Evolutionary conservation across 2,888 invertebrate species (phyloP), one percentile per base, ranked within the genome.

Genomic region (Chesias legatella): DNA sequence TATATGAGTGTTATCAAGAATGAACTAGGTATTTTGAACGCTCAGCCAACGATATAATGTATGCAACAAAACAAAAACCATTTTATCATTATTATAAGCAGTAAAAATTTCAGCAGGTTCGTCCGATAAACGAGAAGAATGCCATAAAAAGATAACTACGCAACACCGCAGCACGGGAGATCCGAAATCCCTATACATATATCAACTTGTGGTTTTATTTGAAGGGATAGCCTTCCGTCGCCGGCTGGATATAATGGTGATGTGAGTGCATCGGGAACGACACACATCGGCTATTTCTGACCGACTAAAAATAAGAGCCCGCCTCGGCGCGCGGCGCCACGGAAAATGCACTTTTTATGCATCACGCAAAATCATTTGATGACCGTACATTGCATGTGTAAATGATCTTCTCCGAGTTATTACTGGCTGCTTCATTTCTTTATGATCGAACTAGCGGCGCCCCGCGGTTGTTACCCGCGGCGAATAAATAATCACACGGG

Each of bases 271-370:
- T 65, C 56, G 57, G 59, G 61, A 58, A 55, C 73, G 74, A 63
- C 75, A 76, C 68, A 74, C 60, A 72, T 73, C 54, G 53, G 58
- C 69, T 83, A 82, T 83, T 84, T 74, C 56, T 55, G 75, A 63
- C 57, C 58, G 24, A 60, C 78, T 82, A 82, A 79, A 82, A 82
- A 82, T 82, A 83, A 58, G 63, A 60, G 67, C 63, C 63, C 69
- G 60, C 43, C 52, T 53, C 50, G 60, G 60, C 60, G 58, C 52
- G 52, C 50, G 60, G 60, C 60, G 58, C 58, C 57, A 51, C 33
- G 41, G 43, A 58, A 58, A 69, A 67, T 79, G 78, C 77, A 77
- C 66, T 84, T 84, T 84, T 84, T 84, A 77, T 76, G 73, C 77
- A 75, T 57, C 70, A 58, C 65, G 73, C 71, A 70, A 67, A 76